Conservation (phyloP, 1,140 invertebrate species). For the Acromyrmex heyeri region DNA sequence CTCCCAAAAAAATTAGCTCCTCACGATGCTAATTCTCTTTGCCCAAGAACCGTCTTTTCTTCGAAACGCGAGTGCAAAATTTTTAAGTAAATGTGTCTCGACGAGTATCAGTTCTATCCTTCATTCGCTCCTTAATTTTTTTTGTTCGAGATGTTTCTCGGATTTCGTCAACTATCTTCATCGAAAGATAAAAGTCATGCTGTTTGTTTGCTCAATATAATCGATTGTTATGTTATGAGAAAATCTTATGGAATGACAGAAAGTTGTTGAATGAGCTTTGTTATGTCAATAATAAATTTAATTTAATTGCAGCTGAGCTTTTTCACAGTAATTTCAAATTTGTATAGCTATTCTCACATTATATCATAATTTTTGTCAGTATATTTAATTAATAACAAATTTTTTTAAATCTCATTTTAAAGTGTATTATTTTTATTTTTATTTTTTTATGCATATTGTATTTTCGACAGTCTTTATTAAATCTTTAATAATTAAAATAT, state of each 20-base stretch:
- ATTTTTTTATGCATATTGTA: slow-evolving; percentile 10
- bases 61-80: neutral
- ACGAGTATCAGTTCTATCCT: neutral
- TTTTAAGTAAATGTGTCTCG: neutral
- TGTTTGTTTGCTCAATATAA: neutral
- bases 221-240: neutral
- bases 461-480: neutral
- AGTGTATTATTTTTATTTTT: neutral
- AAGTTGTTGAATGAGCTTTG: neutral
- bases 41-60: neutral
- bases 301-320: neutral
- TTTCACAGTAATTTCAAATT: neutral
- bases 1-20: slow-evolving; percentile 24
- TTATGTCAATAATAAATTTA: neutral
- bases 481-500: neutral
- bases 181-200: slow-evolving; percentile 51
- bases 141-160: neutral
- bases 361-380: neutral
- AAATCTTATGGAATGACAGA: neutral
- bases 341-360: neutral
- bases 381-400: neutral
- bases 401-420: neutral
- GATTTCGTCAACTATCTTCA: neutral
- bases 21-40: neutral
- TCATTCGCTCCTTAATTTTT: neutral